phyloP scores from a whole-genome alignment of 1,140 invertebrate genomes.

The Drosophila virilis region DNA sequence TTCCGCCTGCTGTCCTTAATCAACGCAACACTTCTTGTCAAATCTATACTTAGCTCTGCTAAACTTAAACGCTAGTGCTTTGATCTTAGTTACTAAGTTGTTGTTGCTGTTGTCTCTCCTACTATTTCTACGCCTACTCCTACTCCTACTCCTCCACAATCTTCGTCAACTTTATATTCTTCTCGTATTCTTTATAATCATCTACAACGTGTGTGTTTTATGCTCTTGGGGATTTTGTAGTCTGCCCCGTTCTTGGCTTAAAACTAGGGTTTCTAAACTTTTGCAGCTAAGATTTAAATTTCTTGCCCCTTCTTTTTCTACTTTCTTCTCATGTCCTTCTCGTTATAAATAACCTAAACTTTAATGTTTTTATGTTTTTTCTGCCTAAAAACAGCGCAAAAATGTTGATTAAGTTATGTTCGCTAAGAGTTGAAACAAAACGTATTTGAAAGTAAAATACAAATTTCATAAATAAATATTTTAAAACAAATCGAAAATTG shows the following conservation, averaged over 20 bases:
- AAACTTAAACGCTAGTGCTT: constrained; percentile 70
- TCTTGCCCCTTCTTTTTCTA: constrained; percentile 1
- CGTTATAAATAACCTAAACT: constrained; percentile 58
- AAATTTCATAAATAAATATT: constrained; percentile 18
- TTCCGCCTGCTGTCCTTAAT: constrained; percentile 32
- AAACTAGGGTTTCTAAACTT: constrained; percentile 33
- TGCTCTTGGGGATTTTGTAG: not conserved
- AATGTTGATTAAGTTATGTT: constrained; percentile 58
- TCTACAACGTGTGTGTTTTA: constrained; percentile 33
- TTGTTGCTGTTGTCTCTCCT: constrained; percentile 40
- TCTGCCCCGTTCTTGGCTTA: constrained; percentile 27
- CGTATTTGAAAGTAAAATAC: constrained; percentile 30
- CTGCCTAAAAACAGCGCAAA: constrained; percentile 41
- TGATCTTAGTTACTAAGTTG: constrained; percentile 73
- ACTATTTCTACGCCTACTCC: constrained; percentile 31
- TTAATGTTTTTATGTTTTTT: constrained; percentile 48
- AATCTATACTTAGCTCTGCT: constrained; percentile 66
- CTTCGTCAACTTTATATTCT: constrained; percentile 19
- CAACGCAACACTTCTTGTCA: constrained; percentile 38
- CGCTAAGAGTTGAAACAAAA: constrained; percentile 50
- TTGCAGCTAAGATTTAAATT: constrained; percentile 31
- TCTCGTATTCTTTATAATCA: constrained; percentile 9
- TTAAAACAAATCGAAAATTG: constrained; percentile 55
- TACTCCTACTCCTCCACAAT: constrained; percentile 11
- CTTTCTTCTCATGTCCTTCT: constrained; percentile 1